Base-by-base conservation (phyloP, 1,140 invertebrate species). In the Glossosoma conforme region DNA sequence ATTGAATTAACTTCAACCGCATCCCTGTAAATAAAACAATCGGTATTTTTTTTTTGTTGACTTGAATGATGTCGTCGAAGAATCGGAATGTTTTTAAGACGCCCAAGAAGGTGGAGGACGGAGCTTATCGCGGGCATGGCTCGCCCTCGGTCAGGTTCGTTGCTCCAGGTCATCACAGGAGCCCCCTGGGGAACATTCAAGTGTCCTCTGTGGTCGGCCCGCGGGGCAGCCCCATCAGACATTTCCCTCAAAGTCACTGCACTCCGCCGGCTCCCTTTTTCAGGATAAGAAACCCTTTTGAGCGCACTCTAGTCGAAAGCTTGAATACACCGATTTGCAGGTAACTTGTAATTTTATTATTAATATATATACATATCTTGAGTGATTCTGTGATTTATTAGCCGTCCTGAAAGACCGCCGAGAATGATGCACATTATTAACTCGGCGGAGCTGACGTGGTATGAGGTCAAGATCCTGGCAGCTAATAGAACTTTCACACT, bases 271-370 rank as follows among this genome's bases (percentile, higher is more conserved):
- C 68, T 15, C 63, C 64, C 25, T 56, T 51, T 51, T 72, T 68
- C 63, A 55, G 46, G 33, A 52, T 73, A 38, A 65, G 66, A 38
- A 75, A 75, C 65, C 72, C 72, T 1, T 75, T 74, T 53, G 71
- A 75, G 61, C 70, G 63, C 65, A 67, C 61, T 3, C 62, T 74
- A 45, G 69, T 75, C 28, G 69, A 72, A 40, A 66, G 60, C 45
- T 58, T 75, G 45, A 67, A 72, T 54, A 66, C 67, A 51, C 70
- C 69, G 22, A 65, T 75, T 62, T 73, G 72, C 65, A 75, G 72
- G 72, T 75, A 54, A 61, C 56, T 37, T 32, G 6, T 10, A 35
- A 9, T 36, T 9, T 36, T 36, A 11, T 36, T 11, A 36, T 61
- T 14, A 36, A n/a, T n/a, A 11, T 21, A 20, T 13, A 44, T 32